Evolutionary conservation across 1,140 invertebrate species (phyloP), one percentile per base, ranked within the genome.

Genomic region (Papilio polytes): DNA sequence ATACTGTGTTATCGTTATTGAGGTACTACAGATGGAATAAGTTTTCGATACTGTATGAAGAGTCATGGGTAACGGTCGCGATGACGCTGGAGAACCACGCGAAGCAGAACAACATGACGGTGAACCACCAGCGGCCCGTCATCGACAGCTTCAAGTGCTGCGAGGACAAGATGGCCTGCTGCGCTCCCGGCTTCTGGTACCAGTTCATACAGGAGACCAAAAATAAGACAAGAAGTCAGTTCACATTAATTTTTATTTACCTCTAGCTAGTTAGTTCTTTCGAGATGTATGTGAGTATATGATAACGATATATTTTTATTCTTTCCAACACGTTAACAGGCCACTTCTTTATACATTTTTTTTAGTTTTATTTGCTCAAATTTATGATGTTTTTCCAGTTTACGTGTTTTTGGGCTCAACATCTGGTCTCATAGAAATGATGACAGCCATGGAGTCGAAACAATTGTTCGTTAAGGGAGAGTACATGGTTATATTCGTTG

Each of bases 401-500:
- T 99, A 99, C 91, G 97, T 99, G 26, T 98, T 99, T 88, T 95
- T 99, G 82, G 99, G 98, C 1, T 96, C 97, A 13, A 94, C 97
- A 1, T 96, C 96, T 51, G 97, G 97, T 18, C 95, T 99, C 26
- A 97, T 98, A 72, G 98, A 98, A 82, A 97, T 99, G 95, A 98
- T 99, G 97, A 96, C 96, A 56, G 97, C 97, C 10, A 98, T 99
- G 97, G 97, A 99, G 90, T 97, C 97, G 78, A 96, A 97, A 74
- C 97, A 98, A 78, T 89, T 99, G 74, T 97, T 99, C 88, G 97
- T 97, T 22, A 97, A 98, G 80, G 98, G 98, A 13, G 98, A 99
- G 90, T 99, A 99, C 91, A 98, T 99, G 96, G 98, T 99, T 63
- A 98, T 99, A 88, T 98, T 98, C 91, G 97, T 99, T 10, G 98